A percentile compares a stretch with the other conserved stretches of the same genome.
Evolutionary conservation across 2,113 vertebrate species (phyloP).

Genomic region (Apus apus): DNA sequence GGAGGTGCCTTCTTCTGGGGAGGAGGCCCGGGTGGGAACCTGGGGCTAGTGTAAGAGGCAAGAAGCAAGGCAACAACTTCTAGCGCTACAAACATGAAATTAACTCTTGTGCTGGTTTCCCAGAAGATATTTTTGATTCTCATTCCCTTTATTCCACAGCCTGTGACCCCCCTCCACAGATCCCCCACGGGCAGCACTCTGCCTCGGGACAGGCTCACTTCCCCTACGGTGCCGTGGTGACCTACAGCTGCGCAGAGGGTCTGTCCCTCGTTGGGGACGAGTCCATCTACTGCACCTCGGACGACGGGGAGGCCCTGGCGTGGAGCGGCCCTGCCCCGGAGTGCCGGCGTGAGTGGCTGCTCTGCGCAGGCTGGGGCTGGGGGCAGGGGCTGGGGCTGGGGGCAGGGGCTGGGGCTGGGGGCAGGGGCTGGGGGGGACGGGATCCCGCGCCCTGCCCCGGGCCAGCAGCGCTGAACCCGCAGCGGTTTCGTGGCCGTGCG

Average conservation of each 20-base stretch:
- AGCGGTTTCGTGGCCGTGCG: rapidly evolving
- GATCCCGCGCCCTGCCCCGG: neutral
- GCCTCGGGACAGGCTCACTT: neutral
- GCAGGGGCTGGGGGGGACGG: neutral
- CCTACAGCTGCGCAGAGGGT: neutral
- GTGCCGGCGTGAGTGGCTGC: neutral
- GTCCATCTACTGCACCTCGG: neutral
- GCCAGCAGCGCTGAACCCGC: neutral
- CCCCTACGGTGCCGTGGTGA: neutral
- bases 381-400: too few relatives aligned
- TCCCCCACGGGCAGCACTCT: neutral
- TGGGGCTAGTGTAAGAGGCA: neutral
- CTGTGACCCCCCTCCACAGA: neutral
- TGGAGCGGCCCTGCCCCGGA: constrained; percentile 12
- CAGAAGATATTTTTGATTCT: neutral
- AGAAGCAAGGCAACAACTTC: neutral
- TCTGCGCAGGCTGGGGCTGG: too few relatives aligned
- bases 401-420: neutral
- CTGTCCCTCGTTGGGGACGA: neutral
- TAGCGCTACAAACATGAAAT: rapidly evolving
- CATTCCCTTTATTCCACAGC: neutral
- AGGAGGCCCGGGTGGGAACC: neutral
- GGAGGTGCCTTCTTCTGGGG: neutral
- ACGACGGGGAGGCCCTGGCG: rapidly evolving
- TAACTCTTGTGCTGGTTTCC: neutral